A percentile compares a stretch with the other conserved stretches of the same genome.
Conservation (phyloP, 2,797 vertebrate species). For the Premnoplex brunnescens region DNA sequence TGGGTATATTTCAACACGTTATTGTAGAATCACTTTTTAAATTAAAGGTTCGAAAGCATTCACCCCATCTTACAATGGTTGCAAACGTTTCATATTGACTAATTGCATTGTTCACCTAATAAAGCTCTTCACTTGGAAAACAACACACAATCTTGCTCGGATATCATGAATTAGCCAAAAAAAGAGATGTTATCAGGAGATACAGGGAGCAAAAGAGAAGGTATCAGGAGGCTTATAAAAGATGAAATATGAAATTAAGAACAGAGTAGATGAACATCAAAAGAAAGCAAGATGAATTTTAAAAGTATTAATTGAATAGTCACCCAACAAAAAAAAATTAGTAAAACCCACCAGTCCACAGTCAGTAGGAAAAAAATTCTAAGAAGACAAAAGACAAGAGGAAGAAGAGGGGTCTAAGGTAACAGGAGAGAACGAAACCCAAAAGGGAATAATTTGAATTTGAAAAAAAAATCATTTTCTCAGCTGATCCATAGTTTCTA, state of each 20-base stretch:
- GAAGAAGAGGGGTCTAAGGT: not conserved
- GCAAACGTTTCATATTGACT: not conserved
- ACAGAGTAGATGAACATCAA: not conserved
- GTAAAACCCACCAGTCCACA: not conserved
- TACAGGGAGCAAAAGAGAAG: not conserved
- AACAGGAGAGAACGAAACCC: not conserved
- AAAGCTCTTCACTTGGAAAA: not conserved
- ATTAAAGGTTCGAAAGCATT: not conserved
- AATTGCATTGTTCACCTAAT: not conserved
- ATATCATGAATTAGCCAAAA: fast-evolving
- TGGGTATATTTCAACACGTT: not conserved
- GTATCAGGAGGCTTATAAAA: not conserved
- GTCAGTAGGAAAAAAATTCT: not conserved
- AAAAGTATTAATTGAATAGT: not conserved
- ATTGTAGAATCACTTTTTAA: not conserved
- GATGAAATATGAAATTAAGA: not conserved
- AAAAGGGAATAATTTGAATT: not conserved
- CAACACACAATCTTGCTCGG: not conserved
- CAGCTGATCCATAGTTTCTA: not conserved
- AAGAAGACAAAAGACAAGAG: not conserved
- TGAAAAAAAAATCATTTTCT: not conserved
- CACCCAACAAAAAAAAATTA: not conserved
- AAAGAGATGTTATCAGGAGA: not conserved
- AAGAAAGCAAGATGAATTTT: not conserved
- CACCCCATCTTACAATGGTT: not conserved